Conservation (phyloP, 2,888 invertebrate species). For the Drosophila incognita region DNA sequence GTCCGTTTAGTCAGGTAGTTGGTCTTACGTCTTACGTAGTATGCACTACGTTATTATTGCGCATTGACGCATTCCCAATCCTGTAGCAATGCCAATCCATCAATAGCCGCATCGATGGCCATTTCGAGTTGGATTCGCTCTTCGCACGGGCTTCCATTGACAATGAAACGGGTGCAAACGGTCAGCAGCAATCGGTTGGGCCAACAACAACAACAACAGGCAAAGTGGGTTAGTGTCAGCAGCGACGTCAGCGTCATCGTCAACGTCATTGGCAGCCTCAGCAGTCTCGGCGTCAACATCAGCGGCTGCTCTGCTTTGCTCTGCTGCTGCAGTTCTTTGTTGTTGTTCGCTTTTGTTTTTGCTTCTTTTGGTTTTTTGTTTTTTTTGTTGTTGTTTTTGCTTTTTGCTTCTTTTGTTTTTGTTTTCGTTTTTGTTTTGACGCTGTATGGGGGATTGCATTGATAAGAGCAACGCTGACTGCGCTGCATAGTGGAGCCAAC, state of each 20-base stretch:
- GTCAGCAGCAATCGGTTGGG: slow-evolving; percentile 42
- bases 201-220: slow-evolving; percentile 23
- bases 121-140: slow-evolving; percentile 9
- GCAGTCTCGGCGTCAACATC: neutral
- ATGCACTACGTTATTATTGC: neutral
- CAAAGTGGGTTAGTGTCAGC: slow-evolving; percentile 68
- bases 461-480: slow-evolving; percentile 39
- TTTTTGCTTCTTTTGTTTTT: neutral
- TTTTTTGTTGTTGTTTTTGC: slow-evolving; percentile 2
- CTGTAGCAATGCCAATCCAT: slow-evolving; percentile 49
- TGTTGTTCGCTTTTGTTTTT: slow-evolving; percentile 13
- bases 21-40: neutral
- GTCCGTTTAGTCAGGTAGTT: neutral
- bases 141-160: slow-evolving; percentile 44
- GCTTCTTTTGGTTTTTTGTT: neutral
- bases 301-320: neutral
- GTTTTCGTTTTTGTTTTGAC: slow-evolving; percentile 1
- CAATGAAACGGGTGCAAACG: slow-evolving; percentile 47
- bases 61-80: slow-evolving; percentile 47
- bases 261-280: slow-evolving; percentile 3
- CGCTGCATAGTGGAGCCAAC: slow-evolving; percentile 22
- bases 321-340: slow-evolving; percentile 2
- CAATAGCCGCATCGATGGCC: slow-evolving; percentile 50
- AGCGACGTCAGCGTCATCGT: slow-evolving; percentile 22
- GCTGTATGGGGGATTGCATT: slow-evolving; percentile 23